Base-by-base conservation (phyloP, 2,888 invertebrate genomes). In the Pegoplata infirma region DNA sequence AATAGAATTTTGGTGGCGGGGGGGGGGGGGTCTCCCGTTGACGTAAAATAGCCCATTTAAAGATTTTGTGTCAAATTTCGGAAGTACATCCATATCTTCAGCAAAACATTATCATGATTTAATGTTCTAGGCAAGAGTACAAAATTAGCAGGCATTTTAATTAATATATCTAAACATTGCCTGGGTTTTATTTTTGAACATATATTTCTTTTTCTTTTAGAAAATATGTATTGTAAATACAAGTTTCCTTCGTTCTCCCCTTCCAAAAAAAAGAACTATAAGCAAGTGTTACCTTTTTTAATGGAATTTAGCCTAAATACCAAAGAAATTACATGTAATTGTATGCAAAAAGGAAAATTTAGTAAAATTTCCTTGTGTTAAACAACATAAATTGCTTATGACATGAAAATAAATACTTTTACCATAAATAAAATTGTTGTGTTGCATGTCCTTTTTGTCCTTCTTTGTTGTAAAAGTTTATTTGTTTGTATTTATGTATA, bases 241-340 rank as follows among this genome's bases (percentile, higher is more conserved):
- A n/a, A n/a, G 12, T 40, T 40, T 40, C 1, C 5, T 36, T 36
- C 12, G 2, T 40, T 68, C 44, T 21, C 56, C 14, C 8, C 49
- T 28, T 47, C 6, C 17, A 61, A 67, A 47, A n/a, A n/a, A n/a
- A n/a, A n/a, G n/a, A n/a, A 21, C 58, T 44, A 64, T 44, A 32
- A 63, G 64, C 69, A 79, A 72, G 49, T 72, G 67, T 72, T 75
- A 49, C 63, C 44, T 36, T 58, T 72, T n/a, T 63, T 46, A 71
- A 75, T 51, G 67, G 75, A 79, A 79, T 79, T 79, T 75, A 72
- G 67, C 58, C 79, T 75, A 75, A 79, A 79, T 79, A 79, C 75
- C 79, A 75, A 71, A 51, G 67, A 75, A 75, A 79, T 75, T 75
- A 66, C 58, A 58, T 79, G 56, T 67, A 75, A 67, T 79, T 79